Percentiles rank a stretch among this genome's conserved stretches.
These are phyloP conservation scores for Plectropomus leopardus DNA, from an alignment of 2,113 vertebrate species.

Conservation along the genomic window DNA sequence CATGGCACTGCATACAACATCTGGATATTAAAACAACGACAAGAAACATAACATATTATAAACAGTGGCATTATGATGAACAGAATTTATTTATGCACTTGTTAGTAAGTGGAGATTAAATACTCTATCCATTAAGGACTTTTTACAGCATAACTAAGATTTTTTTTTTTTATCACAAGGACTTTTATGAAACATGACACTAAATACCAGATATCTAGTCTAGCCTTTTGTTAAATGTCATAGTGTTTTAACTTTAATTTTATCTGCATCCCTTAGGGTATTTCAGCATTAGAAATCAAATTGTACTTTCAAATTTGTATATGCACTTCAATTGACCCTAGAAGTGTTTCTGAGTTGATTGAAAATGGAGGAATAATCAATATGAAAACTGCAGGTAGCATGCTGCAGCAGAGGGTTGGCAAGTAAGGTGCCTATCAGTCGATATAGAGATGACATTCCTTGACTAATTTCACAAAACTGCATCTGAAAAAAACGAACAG, in stretches of 20 bases:
- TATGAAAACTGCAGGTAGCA: not conserved
- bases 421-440: not conserved
- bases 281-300: conserved; percentile 3
- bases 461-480: not conserved
- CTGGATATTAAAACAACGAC: conserved; percentile 16
- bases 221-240: not conserved
- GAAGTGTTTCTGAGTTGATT: not conserved
- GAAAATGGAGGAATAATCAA: not conserved
- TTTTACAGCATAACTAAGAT: not conserved
- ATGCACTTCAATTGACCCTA: too few species aligned
- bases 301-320: not conserved
- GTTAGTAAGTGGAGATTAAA: too few species aligned
- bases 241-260: not conserved
- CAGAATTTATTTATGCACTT: not conserved
- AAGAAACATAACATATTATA: conserved; percentile 3
- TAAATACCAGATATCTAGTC: not conserved
- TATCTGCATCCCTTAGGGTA: not conserved
- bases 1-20: conserved; percentile 5
- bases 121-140: not conserved
- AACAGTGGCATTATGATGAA: not conserved
- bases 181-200: not conserved
- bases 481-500: not conserved
- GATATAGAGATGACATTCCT: not conserved
- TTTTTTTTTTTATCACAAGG: not conserved
- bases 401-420: not conserved